These are phyloP conservation scores for Drosophila anomelani DNA, from an alignment of 2,888 invertebrate genomes.

Conservation along the genomic window DNA sequence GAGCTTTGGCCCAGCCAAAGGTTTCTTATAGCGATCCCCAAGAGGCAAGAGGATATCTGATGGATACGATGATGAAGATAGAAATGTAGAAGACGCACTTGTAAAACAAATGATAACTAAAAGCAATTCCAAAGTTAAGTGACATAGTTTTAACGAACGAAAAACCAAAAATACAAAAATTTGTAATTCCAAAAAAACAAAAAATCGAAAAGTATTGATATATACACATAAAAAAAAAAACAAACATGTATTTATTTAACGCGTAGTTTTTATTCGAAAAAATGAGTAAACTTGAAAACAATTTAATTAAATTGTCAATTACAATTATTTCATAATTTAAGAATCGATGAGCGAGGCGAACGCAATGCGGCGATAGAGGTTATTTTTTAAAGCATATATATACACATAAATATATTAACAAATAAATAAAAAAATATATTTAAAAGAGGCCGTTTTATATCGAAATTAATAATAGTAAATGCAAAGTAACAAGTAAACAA, in stretches of 20 bases:
- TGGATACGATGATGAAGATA: constrained; percentile 20
- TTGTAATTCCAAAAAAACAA: constrained; percentile 65
- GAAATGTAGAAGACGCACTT: constrained; percentile 66
- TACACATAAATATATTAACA: constrained; percentile 53
- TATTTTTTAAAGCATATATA: constrained; percentile 77
- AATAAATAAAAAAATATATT: constrained; percentile 54
- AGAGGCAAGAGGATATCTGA: constrained; percentile 3
- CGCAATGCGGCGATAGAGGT: constrained; percentile 62
- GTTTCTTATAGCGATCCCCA: constrained; percentile 34
- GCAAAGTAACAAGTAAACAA: constrained; percentile 58
- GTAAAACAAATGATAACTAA: constrained; percentile 78
- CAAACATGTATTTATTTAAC: constrained; percentile 73
- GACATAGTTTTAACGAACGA: constrained; percentile 68
- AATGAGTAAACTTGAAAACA: constrained; percentile 50
- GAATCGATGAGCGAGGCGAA: constrained; percentile 58
- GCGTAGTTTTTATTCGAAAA: constrained; percentile 76
- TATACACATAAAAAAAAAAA: constrained; percentile 52
- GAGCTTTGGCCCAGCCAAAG: constrained; percentile 61
- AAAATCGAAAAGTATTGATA: constrained; percentile 53
- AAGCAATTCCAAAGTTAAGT: constrained; percentile 81
- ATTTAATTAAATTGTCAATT: constrained; percentile 81
- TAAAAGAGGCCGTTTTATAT: constrained; percentile 73
- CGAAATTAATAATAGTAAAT: constrained; percentile 72
- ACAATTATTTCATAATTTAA: constrained; percentile 77
- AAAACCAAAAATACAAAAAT: constrained; percentile 46